These are phyloP conservation scores for Torymus texanus DNA, from an alignment of 2,888 invertebrate genomes.

Conservation along the genomic window DNA sequence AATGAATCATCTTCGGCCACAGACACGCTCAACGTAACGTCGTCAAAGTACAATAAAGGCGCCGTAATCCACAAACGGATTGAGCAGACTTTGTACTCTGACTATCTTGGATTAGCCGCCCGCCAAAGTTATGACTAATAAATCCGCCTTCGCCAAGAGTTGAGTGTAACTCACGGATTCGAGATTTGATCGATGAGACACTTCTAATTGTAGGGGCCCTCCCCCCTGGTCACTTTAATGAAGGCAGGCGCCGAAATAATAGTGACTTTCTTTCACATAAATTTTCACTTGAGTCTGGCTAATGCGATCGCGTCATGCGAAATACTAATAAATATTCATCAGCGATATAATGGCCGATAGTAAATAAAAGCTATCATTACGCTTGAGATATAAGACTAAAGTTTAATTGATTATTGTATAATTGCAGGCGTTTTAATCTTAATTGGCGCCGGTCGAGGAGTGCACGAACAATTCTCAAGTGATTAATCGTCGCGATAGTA, in stretches of 20 bases:
- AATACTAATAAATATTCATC: slow-evolving; percentile 9
- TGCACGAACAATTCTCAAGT: background rate
- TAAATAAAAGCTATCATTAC: background rate
- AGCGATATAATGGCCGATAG: too few species aligned
- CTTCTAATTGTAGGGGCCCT: slow-evolving; percentile 8
- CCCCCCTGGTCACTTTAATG: slow-evolving; percentile 5
- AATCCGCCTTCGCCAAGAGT: slow-evolving; percentile 8
- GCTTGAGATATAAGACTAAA: too few species aligned
- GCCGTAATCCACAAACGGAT: slow-evolving; percentile 25
- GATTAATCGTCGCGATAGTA: too few species aligned
- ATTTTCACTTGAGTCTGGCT: background rate
- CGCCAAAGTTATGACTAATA: slow-evolving; percentile 28
- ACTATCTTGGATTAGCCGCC: slow-evolving; percentile 10
- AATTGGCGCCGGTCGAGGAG: too few species aligned
- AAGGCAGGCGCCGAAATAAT: slow-evolving; percentile 21
- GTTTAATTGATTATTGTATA: too few species aligned
- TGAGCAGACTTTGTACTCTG: slow-evolving; percentile 17
- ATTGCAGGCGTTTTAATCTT: too few species aligned
- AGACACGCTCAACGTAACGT: background rate
- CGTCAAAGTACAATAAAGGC: slow-evolving; percentile 16
- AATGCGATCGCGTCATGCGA: background rate
- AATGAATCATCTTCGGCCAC: background rate
- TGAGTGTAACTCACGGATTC: slow-evolving; percentile 25
- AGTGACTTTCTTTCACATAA: slow-evolving; percentile 2
- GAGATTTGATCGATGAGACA: slow-evolving; percentile 32